Evolutionary conservation across 1,140 invertebrate genomes (phyloP), one percentile per base, ranked within the genome.

Genomic region (Heliconius melpomene): DNA sequence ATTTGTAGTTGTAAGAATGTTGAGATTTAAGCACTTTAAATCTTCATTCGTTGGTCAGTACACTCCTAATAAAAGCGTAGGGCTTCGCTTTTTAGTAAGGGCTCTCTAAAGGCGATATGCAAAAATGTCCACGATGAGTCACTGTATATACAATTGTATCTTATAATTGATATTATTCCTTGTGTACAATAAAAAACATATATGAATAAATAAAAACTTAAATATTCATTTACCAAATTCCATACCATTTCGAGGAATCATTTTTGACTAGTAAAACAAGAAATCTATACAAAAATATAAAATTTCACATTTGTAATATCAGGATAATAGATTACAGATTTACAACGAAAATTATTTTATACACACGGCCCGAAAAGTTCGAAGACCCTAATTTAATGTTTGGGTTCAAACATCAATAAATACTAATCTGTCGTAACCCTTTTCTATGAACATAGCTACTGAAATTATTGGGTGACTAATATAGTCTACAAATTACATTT

Each of bases 331-430:
- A 66, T 66, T 66, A 18, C 9, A 66, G 23, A 66, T 66, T 29
- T 29, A 29, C 3, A 66, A 66, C 60, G 23, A 66, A 26, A 66
- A 66, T 26, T 66, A 66, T 66, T 66, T 29, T 29, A 66, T 66
- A 66, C 8, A 73, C 40, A 73, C 40, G 23, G 16, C 2, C 38
- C 72, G 72, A 73, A 73, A 73, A 73, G 38, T 73, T 73, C 29
- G 72, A 8, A 36, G 9, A 73, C 40, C 40, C 72, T 23, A 38
- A 46, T 73, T 72, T 50, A 73, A 73, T 73, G 38, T 73, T 73
- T 73, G 72, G 72, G 9, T 46, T 23, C 38, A 23, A 73, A 73
- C 23, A 50, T 46, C n/a, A 26, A 73, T 73, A 73, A 73, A 73
- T 38, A 38, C 40, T 72, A 73, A 46, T 73, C 20, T 50, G 72